Evolutionary conservation across 2,113 vertebrate genomes (phyloP).

Genomic region (Mohoua ochrocephala): DNA sequence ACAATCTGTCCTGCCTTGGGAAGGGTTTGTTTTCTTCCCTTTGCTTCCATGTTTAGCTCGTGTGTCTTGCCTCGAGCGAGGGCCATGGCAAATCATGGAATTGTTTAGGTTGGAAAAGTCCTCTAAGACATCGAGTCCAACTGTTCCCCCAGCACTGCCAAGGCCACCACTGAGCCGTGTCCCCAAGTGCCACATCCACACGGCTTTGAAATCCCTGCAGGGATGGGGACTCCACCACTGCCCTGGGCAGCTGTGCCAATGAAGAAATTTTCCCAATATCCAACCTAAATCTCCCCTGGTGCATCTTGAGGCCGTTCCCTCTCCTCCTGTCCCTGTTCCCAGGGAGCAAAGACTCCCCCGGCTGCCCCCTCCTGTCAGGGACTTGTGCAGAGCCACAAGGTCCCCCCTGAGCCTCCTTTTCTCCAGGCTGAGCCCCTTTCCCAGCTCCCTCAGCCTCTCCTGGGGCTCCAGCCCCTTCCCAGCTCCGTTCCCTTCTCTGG

Average conservation of each 20-base stretch:
- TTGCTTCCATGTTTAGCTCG: not conserved
- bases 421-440: not conserved
- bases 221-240: not conserved
- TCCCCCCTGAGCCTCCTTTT: not conserved
- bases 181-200: not conserved
- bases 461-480: not conserved
- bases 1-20: not conserved
- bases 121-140: not conserved
- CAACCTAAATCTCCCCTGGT: not conserved
- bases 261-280: not conserved
- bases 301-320: rapidly evolving
- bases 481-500: rapidly evolving
- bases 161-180: not conserved
- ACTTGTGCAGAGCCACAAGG: not conserved
- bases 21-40: constrained; percentile 10
- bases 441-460: not conserved
- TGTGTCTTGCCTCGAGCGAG: not conserved
- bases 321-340: not conserved
- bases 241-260: not conserved
- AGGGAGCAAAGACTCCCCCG: rapidly evolving
- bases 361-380: not conserved
- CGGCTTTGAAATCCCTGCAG: rapidly evolving
- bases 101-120: not conserved
- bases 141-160: not conserved
- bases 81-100: not conserved